These are phyloP conservation scores for Acleris laterana DNA, from an alignment of 2,888 invertebrate species.

Conservation along the genomic window DNA sequence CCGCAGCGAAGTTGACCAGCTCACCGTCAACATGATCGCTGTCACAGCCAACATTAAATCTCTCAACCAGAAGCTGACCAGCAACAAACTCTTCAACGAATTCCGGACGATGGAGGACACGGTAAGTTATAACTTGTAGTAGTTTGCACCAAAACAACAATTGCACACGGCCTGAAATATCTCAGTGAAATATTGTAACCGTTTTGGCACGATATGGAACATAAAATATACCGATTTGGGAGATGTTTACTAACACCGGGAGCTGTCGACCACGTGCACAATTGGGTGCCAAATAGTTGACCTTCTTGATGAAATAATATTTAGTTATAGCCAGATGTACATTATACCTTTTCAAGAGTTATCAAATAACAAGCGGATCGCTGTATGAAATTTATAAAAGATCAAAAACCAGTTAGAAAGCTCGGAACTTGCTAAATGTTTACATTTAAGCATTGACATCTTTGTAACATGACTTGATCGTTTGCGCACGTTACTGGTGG, in stretches of 20 bases:
- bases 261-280: constrained; percentile 11
- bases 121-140: constrained; percentile 57
- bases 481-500: not conserved
- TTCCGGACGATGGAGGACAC: constrained; percentile 71
- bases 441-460: not conserved
- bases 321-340: not conserved
- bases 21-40: constrained; percentile 69
- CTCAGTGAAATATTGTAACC: constrained; percentile 10
- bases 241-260: constrained; percentile 33
- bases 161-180: constrained; percentile 21
- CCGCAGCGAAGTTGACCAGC: constrained; percentile 67
- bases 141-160: not conserved
- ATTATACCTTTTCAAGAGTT: not conserved
- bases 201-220: constrained; percentile 19
- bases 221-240: constrained; percentile 27
- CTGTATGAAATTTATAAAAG: too few species aligned
- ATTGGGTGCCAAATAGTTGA: constrained; percentile 28
- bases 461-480: not conserved
- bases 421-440: too few species aligned
- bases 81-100: constrained; percentile 67
- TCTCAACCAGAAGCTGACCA: constrained; percentile 66
- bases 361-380: not conserved
- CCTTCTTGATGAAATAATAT: not conserved
- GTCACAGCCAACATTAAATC: constrained; percentile 67
- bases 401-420: too few species aligned